Evolutionary conservation across 2,113 vertebrate genomes (phyloP), one percentile per base, ranked within the genome.

Genomic region (Eleginops maclovinus): DNA sequence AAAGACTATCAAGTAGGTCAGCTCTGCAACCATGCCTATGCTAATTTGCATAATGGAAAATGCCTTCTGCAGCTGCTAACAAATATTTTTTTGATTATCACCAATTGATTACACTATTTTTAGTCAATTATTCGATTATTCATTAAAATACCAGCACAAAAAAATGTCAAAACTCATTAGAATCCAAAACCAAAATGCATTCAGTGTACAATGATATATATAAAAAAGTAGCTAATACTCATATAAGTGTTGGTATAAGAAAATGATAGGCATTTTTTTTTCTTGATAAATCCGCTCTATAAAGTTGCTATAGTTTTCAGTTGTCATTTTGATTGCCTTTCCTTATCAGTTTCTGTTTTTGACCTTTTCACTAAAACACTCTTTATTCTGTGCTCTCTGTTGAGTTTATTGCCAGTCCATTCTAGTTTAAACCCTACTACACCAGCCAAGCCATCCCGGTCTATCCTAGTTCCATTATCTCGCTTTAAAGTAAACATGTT

Each of bases 381-480:
- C 10, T 65, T 64, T 61, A 55, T 19, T 47, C 24, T 40, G 54
- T 43, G 5, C 44, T 9, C 31, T 43, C 14, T 56, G 31, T 51
- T 41, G 28, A 64, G 36, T 63, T 73, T 61, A 36, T n/a, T 65
- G 36, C 59, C 76, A 54, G 79, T 76, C 11, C 10, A 0, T 65
- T 78, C 81, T 58, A 70, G 84, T 76, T 81, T 50, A 64, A 86
- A 62, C 61, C 14, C 22, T 41, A 13, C 54, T 12, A 49, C 50
- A 66, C 65, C 60, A 72, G 75, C 13, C 46, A n/a, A 9, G 16
- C 63, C 43, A 13, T n/a, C 26, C 81, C 75, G 72, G 85, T 85
- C 60, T 66, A 47, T 73, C 28, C 75, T 64, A 72, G 84, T 82
- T 66, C 36, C n/a, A 46, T 81, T 89, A 85, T 89, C 72, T 83